Evolutionary conservation across 1,140 invertebrate species (phyloP).

Genomic region (Rhyacophila brunnea): DNA sequence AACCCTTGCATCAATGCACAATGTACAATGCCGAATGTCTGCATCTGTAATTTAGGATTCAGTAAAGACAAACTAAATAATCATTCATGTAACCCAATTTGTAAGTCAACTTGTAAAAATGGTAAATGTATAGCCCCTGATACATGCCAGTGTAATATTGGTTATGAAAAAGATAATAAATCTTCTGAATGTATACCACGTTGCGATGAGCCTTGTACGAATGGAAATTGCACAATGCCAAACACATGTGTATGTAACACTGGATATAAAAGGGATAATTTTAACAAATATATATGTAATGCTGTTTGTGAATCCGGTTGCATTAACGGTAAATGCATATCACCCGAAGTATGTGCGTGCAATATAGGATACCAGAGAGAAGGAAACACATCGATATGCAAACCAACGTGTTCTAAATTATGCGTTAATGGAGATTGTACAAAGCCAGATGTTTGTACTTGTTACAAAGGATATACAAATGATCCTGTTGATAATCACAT

Average conservation of each 20-base stretch:
- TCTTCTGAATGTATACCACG: background rate
- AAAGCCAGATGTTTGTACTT: slow-evolving; percentile 1
- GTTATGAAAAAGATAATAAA: background rate
- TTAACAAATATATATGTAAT: slow-evolving; percentile 8
- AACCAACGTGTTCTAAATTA: no score
- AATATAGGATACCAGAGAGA: no score
- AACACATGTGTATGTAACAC: slow-evolving; percentile 42
- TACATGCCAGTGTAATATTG: slow-evolving; percentile 11
- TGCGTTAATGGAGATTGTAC: no score
- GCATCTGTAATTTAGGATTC: slow-evolving; percentile 36
- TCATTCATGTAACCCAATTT: slow-evolving; percentile 44
- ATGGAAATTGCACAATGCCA: slow-evolving; percentile 2
- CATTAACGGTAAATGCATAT: slow-evolving; percentile 14
- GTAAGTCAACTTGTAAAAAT: slow-evolving; percentile 46
- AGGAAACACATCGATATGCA: no score
- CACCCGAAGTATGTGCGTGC: no score
- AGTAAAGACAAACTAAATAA: background rate
- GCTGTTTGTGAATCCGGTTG: slow-evolving; percentile 6
- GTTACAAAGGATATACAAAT: background rate
- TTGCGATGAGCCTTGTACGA: background rate
- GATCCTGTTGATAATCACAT: no score
- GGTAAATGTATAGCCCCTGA: slow-evolving; percentile 49
- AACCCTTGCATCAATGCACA: slow-evolving; percentile 47
- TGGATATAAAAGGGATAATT: background rate
- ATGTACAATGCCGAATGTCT: slow-evolving; percentile 48